Evolutionary conservation across 2,888 invertebrate species (phyloP).

Genomic region (Ligdia adustata): DNA sequence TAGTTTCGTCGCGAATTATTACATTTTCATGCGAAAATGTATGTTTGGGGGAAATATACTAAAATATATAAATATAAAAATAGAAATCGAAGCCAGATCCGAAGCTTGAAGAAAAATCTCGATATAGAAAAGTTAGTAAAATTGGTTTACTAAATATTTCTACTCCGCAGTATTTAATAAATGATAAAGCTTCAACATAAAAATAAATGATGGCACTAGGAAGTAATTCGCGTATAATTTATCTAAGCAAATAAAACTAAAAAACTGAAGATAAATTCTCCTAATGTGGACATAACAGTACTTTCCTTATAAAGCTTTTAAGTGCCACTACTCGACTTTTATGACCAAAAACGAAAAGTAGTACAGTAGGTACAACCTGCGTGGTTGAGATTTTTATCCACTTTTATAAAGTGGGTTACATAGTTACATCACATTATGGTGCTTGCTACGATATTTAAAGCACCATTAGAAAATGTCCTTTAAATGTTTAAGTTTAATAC

Average conservation of each 20-base stretch:
- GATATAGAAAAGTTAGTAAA: too few relatives aligned
- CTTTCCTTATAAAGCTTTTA: slow-evolving; percentile 16
- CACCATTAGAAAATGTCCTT: slow-evolving; percentile 27
- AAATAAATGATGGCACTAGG: slow-evolving; percentile 3
- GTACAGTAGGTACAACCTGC: slow-evolving; percentile 20
- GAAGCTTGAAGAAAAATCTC: too few relatives aligned
- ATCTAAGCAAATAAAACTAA: slow-evolving; percentile 10
- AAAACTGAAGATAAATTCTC: slow-evolving; percentile 18
- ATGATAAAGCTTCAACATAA: too few relatives aligned
- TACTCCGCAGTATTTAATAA: neutral
- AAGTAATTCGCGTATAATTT: slow-evolving; percentile 7
- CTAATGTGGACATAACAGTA: slow-evolving; percentile 22
- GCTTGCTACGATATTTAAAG: slow-evolving; percentile 17
- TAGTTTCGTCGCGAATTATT: too few relatives aligned
- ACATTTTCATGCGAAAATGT: too few relatives aligned
- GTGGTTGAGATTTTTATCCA: slow-evolving; percentile 19
- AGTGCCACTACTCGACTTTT: slow-evolving; percentile 23
- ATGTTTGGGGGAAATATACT: too few relatives aligned
- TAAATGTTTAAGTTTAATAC: slow-evolving; percentile 5
- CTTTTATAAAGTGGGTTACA: slow-evolving; percentile 27
- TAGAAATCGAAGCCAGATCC: too few relatives aligned
- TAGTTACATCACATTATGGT: slow-evolving; percentile 31
- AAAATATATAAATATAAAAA: too few relatives aligned
- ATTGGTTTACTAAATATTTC: neutral
- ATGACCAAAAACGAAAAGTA: slow-evolving; percentile 23